Base-by-base conservation (phyloP, 2,113 vertebrate species). In the Papio anubis region DNA sequence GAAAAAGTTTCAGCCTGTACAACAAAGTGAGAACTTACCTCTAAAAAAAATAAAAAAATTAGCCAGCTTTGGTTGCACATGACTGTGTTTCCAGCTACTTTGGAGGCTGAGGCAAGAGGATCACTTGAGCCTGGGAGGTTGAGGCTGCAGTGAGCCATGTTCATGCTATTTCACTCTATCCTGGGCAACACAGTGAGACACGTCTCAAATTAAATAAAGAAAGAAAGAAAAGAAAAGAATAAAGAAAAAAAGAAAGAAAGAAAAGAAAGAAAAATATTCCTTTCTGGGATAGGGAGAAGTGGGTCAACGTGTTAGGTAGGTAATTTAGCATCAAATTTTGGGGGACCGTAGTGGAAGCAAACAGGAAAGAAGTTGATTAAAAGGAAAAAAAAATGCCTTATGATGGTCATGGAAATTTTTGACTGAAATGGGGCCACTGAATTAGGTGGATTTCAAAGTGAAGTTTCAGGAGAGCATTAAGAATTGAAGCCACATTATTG, bases 331-430 rank as follows among this genome's bases (percentile, higher is more conserved):
- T 90, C 94, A 97, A 88, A 90, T 95, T 97, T 64, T 90, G 40
- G 20, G 82, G 55, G 23, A 18, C 32, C 25, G 23, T 75, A 43
- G 79, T 75, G 48, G 85, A 90, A 84, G 43, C 64, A 81, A 94
- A 93, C 11, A 84, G 48, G 66, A 97, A 95, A 96, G 45, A 97
- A 96, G 85, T 81, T 96, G 95, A 96, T 97, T 97, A 98, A 94
- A 81, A 87, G 82, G 1, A 35, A 43, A 27, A 38, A 78, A 66
- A 32, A 16, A 87, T 40, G 85, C 48, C 72, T 89, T 12, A 17
- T 86, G 93, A 96, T 94, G 87, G 66, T 95, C 95, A 94, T 92
- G 90, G 76, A 84, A 97, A 94, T 90, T 96, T 97, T 96, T 72
- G 78, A 82, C 70, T 92, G 88, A 98, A 96, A 96, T 89, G 81